Percentiles rank a stretch among this genome's conserved stretches.
phyloP scores from a whole-genome alignment of 2,888 invertebrate genomes.

The Meta bourneti region DNA sequence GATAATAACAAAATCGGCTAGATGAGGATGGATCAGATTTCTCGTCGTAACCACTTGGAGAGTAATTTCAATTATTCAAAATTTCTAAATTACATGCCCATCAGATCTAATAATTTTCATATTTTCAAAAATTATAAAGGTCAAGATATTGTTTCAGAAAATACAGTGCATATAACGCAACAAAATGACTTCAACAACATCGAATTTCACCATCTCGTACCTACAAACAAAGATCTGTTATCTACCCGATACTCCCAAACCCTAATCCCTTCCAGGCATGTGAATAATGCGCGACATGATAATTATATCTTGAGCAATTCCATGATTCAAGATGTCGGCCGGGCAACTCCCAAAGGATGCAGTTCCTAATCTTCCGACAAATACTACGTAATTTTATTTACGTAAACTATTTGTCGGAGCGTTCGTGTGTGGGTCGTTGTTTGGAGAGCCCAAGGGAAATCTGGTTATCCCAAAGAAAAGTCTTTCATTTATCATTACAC shows the following conservation, averaged over 20 bases:
- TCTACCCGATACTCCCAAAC: neutral
- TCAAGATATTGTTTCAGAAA: too few species aligned
- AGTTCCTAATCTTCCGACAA: neutral
- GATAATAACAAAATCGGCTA: too few species aligned
- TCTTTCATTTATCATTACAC: slow-evolving; percentile 22
- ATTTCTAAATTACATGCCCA: too few species aligned
- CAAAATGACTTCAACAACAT: too few species aligned
- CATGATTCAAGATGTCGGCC: neutral
- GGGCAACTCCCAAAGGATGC: neutral
- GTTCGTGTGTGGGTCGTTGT: neutral
- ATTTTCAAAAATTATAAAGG: too few species aligned
- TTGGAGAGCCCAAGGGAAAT: neutral
- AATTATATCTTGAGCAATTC: neutral
- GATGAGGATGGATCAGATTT: too few species aligned
- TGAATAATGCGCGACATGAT: neutral
- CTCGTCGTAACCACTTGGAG: too few species aligned
- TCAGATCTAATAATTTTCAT: too few species aligned
- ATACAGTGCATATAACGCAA: too few species aligned
- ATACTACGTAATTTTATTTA: neutral
- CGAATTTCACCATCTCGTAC: too few species aligned
- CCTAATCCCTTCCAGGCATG: neutral
- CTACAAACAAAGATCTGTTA: neutral
- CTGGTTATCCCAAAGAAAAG: neutral
- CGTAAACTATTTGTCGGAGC: neutral
- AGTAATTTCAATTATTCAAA: too few species aligned